Evolutionary conservation across 2,797 vertebrate genomes (phyloP), one percentile per base, ranked within the genome.

Genomic region (Oceanodroma leucorhoa): DNA sequence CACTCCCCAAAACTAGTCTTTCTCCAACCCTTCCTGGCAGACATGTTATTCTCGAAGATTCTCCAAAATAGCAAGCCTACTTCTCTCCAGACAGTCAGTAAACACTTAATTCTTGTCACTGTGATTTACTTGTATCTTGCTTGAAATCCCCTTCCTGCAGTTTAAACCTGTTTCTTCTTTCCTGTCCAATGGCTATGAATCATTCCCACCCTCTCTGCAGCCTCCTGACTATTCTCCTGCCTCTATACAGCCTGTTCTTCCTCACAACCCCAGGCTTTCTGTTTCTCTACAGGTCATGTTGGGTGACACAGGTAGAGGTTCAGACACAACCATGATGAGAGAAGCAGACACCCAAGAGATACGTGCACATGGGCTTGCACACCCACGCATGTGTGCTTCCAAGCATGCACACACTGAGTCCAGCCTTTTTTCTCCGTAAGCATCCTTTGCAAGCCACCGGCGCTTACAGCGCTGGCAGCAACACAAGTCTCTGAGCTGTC

Each of bases 41-140:
- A 81, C 38, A 48, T 36, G 66, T 83, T 94, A 67, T 78, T 89
- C 83, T 72, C 22, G 5, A 88, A 88, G 80, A 81, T 85, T 64
- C 87, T 45, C 21, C 57, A 46, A 67, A 94, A 91, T 9, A 90
- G 53, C 53, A 94, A 88, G 69, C 38, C 45, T 83, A 8, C 38
- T 64, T 91, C 79, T 55, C 85, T 94, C 85, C 72, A 85, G 93
- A 58, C 60, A 50, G 65, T 75, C 93, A 90, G 82, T 57, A 96
- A 93, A 91, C 93, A 94, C 94, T 94, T 96, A 93, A 91, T 95
- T 91, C 94, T 86, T 94, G 94, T 94, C 89, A 93, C 69, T 85
- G 80, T 93, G 85, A 94, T 93, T 96, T 94, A 91, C 75, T 91
- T 41, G 48, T 88, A 46, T 53, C 85, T 94, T 57, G 34, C 85